These are phyloP conservation scores for Sphenodon punctatus DNA, from an alignment of 2,797 vertebrate genomes.

Conservation along the genomic window DNA sequence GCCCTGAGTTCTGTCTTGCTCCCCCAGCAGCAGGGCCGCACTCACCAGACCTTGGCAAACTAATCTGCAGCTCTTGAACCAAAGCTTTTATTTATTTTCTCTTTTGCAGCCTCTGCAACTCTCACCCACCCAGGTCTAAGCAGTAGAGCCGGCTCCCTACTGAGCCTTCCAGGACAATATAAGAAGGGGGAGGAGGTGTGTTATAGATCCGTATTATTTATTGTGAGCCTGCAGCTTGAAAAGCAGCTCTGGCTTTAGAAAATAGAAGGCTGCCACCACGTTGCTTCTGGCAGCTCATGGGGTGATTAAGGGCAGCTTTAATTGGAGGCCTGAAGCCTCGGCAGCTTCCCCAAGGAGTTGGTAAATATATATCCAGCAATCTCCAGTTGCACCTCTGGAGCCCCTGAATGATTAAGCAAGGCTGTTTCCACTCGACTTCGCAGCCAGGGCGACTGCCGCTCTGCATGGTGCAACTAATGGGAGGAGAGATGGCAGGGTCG, in stretches of 20 bases:
- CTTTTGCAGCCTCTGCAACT: background rate
- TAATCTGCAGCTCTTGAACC: background rate
- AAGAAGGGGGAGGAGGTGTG: background rate
- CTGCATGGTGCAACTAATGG: background rate
- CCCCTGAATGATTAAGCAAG: constrained; percentile 5
- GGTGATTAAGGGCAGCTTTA: constrained; percentile 53
- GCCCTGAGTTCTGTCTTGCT: background rate
- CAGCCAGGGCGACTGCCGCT: too few relatives aligned
- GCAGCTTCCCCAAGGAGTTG: constrained; percentile 49
- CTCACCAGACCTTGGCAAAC: background rate
- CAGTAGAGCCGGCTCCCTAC: background rate
- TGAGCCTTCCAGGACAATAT: background rate
- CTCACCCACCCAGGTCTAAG: background rate
- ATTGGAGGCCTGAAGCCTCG: constrained; percentile 37
- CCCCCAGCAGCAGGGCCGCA: background rate
- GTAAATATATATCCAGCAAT: constrained; percentile 52
- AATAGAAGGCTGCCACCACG: constrained; percentile 17
- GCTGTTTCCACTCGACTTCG: background rate
- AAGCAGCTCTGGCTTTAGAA: background rate
- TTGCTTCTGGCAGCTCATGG: background rate
- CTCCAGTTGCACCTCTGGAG: constrained; percentile 39
- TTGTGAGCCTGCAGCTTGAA: constrained; percentile 26
- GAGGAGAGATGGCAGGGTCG: too few relatives aligned
- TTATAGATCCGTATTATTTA: constrained; percentile 28
- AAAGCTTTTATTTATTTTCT: background rate